Evolutionary conservation across 2,888 invertebrate genomes (phyloP).

Genomic region (Thera britannica): DNA sequence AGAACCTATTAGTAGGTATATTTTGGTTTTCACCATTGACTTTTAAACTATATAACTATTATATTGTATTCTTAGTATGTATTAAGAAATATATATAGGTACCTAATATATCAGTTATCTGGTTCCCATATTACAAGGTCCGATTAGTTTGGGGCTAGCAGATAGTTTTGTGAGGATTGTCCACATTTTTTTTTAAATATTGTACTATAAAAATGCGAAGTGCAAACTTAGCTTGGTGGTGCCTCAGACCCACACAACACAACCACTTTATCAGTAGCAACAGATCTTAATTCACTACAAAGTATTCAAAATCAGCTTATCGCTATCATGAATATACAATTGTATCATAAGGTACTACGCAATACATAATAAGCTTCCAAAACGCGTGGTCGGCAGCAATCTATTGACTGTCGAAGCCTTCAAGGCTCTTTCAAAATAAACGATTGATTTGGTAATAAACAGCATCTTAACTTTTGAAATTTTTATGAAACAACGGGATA

Average conservation of each 20-base stretch:
- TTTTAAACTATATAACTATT: too few relatives aligned
- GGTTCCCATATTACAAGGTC: too few relatives aligned
- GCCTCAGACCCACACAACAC: slow-evolving; percentile 13
- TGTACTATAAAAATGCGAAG: too few relatives aligned
- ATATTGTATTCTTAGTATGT: too few relatives aligned
- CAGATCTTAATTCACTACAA: slow-evolving; percentile 25
- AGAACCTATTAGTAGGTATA: too few relatives aligned
- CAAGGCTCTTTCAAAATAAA: slow-evolving; percentile 29
- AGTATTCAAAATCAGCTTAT: slow-evolving; percentile 25
- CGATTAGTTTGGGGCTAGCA: too few relatives aligned
- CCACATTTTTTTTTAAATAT: too few relatives aligned
- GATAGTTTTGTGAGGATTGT: too few relatives aligned
- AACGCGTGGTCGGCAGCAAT: slow-evolving; percentile 43
- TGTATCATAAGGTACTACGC: slow-evolving; percentile 24
- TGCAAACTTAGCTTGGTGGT: background rate
- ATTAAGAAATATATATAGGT: too few relatives aligned
- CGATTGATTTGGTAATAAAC: slow-evolving; percentile 1
- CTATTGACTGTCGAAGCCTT: slow-evolving; percentile 34
- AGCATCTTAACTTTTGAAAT: background rate
- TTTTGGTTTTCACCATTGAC: too few relatives aligned
- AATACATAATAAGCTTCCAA: slow-evolving; percentile 30
- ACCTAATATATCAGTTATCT: too few relatives aligned
- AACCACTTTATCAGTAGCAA: slow-evolving; percentile 16
- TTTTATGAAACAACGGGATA: too few relatives aligned
- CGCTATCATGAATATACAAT: slow-evolving; percentile 35